Evolutionary conservation across 2,888 invertebrate species (phyloP), one percentile per base, ranked within the genome.

Genomic region (Cheilosia scutellata): DNA sequence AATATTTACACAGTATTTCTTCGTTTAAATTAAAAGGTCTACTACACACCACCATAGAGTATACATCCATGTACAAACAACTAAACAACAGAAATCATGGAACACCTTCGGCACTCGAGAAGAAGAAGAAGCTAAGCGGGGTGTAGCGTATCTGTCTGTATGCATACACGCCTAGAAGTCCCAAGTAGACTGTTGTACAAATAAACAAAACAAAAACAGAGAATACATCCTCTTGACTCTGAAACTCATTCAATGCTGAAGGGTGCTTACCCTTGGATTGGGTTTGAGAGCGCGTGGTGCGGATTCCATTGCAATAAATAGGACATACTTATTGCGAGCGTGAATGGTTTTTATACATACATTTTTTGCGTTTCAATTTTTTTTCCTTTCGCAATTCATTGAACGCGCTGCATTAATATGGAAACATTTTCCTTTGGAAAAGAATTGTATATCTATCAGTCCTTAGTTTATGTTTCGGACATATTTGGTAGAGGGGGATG

Each of bases 231-330:
- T 79, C 74, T 84, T 84, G 84, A 84, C 84, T 84, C 70, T 79
- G 84, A 79, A 84, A 79, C 84, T 74, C 79, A 84, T 84, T 79
- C 68, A 84, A 44, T 37, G 37, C 37, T 79, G 75, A 65, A 79
- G 84, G 84, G 79, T 84, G 79, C 79, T 79, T 75, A 79, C 79
- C 79, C 84, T 84, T 84, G 79, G 79, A 79, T 75, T 71, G 75
- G 53, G 31, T 44, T 58, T 16, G 40, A 55, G 60, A 55, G 37
- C 11, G 63, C 49, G 58, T 66, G 58, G 47, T 57, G 27, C 51
- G 68, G 68, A 78, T 83, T 68, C 62, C 75, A 75, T 25, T 79
- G 70, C 63, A 79, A 37, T 75, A 84, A 84, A 84, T 84, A 79
- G 84, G 84, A 66, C 79, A 84, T 77, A 75, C 70, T 84, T 75